phyloP scores from a whole-genome alignment of 2,113 vertebrate species.

The Tursiops truncatus region DNA sequence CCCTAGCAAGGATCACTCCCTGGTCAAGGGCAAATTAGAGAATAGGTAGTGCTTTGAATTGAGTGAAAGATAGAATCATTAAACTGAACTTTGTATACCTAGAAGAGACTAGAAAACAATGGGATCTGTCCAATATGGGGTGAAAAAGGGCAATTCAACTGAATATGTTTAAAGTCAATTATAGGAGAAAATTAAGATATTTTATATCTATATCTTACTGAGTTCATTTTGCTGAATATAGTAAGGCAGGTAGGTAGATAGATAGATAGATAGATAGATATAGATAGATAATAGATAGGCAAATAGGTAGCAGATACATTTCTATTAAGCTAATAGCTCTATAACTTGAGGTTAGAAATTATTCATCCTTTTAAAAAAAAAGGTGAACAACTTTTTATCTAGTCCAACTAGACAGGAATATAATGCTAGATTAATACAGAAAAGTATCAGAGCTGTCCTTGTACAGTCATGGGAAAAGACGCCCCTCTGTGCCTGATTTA shows the following conservation, averaged over 20 bases:
- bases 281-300: not conserved
- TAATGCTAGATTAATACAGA: not conserved
- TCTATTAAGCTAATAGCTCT: not conserved
- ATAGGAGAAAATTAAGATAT: not conserved
- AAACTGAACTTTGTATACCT: not conserved
- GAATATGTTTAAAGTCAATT: not conserved
- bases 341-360: not conserved
- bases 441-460: not conserved
- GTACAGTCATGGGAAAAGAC: not conserved
- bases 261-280: not conserved
- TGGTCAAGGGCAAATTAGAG: not conserved
- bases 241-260: not conserved
- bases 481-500: not conserved
- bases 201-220: not conserved
- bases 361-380: not conserved
- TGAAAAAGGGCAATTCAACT: not conserved
- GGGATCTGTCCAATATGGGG: not conserved
- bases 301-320: not conserved
- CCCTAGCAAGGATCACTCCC: not conserved
- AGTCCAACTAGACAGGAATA: not conserved
- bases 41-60: not conserved
- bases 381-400: not conserved
- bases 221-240: not conserved
- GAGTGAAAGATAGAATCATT: not conserved
- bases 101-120: not conserved